Base-by-base conservation (phyloP, 2,113 vertebrate genomes). In the Phocoena sinus region DNA sequence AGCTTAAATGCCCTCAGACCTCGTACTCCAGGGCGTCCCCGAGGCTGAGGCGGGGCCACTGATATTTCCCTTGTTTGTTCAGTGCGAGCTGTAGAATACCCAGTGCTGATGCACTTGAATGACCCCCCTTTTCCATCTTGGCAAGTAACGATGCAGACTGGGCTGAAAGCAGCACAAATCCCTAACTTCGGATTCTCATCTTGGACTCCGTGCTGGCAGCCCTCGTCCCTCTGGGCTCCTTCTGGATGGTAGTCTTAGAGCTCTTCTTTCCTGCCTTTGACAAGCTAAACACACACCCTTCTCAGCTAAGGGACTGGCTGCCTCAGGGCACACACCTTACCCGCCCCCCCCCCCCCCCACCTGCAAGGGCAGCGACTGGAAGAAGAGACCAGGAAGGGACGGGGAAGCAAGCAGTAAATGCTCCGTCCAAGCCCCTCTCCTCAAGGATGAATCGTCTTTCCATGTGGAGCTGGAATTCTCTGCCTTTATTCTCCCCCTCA, bases 241-340 rank as follows among this genome's bases (percentile, higher is more conserved):
- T 53, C 5, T 1, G 44, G 25, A 23, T 4, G 9, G 50, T 18
- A 20, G 63, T 38, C 13, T 67, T 38, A 25, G 56, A 62, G 50
- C n/a, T 31, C 28, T 18, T 41, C 26, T 3, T 53, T 73, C 47
- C 56, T 28, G 53, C 83, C 65, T 63, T 47, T 77, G 84, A 44
- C 5, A 21, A 73, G 33, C 31, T 65, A 9, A n/a, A 36, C 56
- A 21, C 28, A 21, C 8, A 4, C 4, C 14, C 44, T 18, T 62
- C 67, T 82, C 14, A 1, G 58, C 38, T 2, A 1, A 44, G 81
- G 65, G 58, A 21, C 44, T 14, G 36, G 36, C 20, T 41, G 36
- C 9, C 0, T 0, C 21, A 2, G n/a, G 79, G 33, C 2, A 0
- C 31, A 12, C 65, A 33, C 1, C 0, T 17, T 3, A 18, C 8